A percentile compares a stretch with the other conserved stretches of the same genome.
phyloP scores from a whole-genome alignment of 2,113 vertebrate genomes.

The Phyllopteryx taeniolatus region DNA sequence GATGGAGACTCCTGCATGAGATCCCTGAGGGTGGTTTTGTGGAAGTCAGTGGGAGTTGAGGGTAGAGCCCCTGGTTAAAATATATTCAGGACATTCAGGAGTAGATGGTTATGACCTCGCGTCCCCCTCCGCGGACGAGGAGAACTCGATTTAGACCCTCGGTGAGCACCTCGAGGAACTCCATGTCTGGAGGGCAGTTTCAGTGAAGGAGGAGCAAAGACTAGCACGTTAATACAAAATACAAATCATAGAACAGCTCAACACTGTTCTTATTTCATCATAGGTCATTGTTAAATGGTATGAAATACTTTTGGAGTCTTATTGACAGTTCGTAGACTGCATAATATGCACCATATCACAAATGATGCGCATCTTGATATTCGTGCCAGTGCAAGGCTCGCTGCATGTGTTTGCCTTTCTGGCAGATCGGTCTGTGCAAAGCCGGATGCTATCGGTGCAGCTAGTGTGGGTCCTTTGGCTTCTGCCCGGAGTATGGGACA shows the following conservation, averaged over 20 bases:
- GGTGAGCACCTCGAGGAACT: constrained; percentile 96
- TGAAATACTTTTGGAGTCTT: too few species aligned
- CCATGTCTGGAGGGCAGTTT: constrained; percentile 83
- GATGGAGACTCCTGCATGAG: neutral
- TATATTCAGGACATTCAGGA: constrained; percentile 77
- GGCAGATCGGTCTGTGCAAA: too few species aligned
- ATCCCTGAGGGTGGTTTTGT: neutral
- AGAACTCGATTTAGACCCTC: constrained; percentile 95
- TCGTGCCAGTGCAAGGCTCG: too few species aligned
- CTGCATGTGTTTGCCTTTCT: too few species aligned
- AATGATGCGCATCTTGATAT: too few species aligned
- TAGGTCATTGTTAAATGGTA: too few species aligned
- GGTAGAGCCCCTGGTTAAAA: constrained; percentile 13
- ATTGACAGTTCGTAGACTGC: too few species aligned
- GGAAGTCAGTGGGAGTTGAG: neutral
- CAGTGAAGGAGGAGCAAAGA: constrained; percentile 66
- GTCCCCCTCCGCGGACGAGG: constrained; percentile 93
- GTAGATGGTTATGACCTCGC: constrained; percentile 99
- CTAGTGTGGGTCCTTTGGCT: too few species aligned
- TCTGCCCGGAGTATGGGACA: too few species aligned
- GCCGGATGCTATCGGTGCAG: too few species aligned
- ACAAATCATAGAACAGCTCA: neutral
- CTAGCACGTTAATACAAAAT: neutral
- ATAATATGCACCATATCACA: too few species aligned
- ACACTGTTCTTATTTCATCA: neutral